Evolutionary conservation across 2,888 invertebrate species (phyloP), one percentile per base, ranked within the genome.

Genomic region (Drosophila macrospina): DNA sequence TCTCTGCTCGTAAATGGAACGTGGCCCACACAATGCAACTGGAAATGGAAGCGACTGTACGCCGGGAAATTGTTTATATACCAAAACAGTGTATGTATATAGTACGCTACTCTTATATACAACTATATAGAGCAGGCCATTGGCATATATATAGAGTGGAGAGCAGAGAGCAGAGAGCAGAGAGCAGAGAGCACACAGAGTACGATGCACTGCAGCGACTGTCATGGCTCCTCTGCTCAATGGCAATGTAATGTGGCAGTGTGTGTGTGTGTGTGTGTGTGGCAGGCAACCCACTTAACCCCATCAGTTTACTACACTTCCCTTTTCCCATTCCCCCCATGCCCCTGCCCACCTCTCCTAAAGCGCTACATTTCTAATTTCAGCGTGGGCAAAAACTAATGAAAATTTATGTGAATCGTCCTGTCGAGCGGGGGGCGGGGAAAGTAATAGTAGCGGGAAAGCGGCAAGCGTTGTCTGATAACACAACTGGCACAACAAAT

Each of bases 31-130:
- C 16, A 54, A 69, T 83, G 82, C 82, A 83, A 82, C 82, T 83
- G 82, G 88, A 74, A 69, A 44, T 74, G 59, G 70, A 69, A 77
- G 69, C 37, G 63, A 84, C 81, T 86, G 86, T 86, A 86, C 86
- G 66, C 68, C 62, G 61, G 42, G 44, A 64, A 41, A 6, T 26
- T 20, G 15, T 16, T 34, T 24, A 45, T 52, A 57, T 50, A 39
- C 30, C n/a, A n/a, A 39, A 10, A 54, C 11, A 41, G 20, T 20
- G 20, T 28, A 6, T 28, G 28, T 28, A 6, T 28, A 6, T 28
- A 26, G 51, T 57, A 41, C 37, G 32, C 8, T 16, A 50, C 39
- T 20, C 3, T 30, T 50, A 52, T 48, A 30, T 48, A 24, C 50
- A 10, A 20, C 68, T 78, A 84, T 81, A 78, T 77, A 79, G 69